Evolutionary conservation across 2,113 vertebrate species (phyloP), one percentile per base, ranked within the genome.

Genomic region (Sapajus apella): DNA sequence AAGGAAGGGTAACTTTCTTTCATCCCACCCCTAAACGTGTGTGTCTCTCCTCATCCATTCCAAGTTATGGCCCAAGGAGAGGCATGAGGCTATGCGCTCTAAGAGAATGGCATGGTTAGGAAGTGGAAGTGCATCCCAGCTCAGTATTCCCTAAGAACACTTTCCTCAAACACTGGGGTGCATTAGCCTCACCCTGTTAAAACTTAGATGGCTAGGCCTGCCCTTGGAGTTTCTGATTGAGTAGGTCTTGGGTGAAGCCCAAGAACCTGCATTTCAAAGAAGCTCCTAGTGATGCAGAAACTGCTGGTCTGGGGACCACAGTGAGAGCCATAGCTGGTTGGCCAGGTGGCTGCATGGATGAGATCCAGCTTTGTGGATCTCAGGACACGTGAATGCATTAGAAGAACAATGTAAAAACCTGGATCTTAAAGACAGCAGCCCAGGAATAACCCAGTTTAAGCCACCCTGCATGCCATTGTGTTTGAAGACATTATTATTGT

Each of bases 1-100:
- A 85, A 68, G 35, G 21, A 55, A 85, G n/a, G 8, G 12, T 45
- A 23, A 43, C 35, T 83, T 68, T 47, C 21, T 66, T 27, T 84
- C 4, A 11, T 13, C 13, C 55, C 5, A n/a, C 47, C 52, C n/a
- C 3, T 40, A 97, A 89, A 68, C 6, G 17, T 3, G 14, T 9
- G 5, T 80, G n/a, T 86, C 64, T 80, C 30, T 45, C 27, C 5
- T 16, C 47, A n/a, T 8, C 32, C 13, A 16, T 9, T 47, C 45
- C 25, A 80, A 11, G 20, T 40, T 35, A 37, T 1, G 35, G 4
- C 7, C 43, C 25, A n/a, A 81, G 45, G 14, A 43, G 7, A 40
- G 20, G 5, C 2, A 45, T 25, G 30, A 75, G 40, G 35, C 25
- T 27, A 0, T 8, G 13, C 2, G 0, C 12, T 45, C 30, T 9